These are phyloP conservation scores for Smittia aterrima DNA, from an alignment of 2,888 invertebrate species.

Conservation along the genomic window DNA sequence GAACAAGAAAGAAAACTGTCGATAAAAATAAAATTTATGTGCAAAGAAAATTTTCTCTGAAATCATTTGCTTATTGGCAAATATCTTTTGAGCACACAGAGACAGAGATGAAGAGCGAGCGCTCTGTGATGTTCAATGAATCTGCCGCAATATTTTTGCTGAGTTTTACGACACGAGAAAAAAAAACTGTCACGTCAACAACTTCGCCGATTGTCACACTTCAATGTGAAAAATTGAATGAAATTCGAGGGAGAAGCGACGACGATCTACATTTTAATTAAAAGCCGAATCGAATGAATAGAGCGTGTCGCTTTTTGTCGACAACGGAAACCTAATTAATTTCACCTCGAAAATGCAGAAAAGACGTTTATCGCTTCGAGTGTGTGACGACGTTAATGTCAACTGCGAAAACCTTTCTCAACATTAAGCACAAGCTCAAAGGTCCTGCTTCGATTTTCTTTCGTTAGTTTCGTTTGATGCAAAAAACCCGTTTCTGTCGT, in stretches of 20 bases:
- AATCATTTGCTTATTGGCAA: slow-evolving; percentile 6
- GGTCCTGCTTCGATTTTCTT: neutral
- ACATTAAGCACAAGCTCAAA: neutral
- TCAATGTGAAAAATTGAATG: neutral
- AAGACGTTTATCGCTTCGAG: neutral
- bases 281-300: neutral
- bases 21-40: slow-evolving; percentile 6
- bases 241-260: neutral
- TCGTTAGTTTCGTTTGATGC: neutral
- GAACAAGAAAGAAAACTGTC: neutral
- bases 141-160: neutral
- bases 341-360: neutral
- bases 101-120: neutral
- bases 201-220: neutral
- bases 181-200: neutral
- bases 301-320: neutral
- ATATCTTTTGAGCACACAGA: neutral
- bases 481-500: neutral
- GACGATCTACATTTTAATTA: neutral
- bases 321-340: neutral
- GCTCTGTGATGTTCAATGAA: neutral
- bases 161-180: neutral
- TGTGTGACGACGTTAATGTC: neutral
- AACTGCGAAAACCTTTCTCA: neutral
- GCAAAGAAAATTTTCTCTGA: neutral